A percentile compares a stretch with the other conserved stretches of the same genome.
Evolutionary conservation across 2,797 vertebrate genomes (phyloP).

Genomic region (Hoplostethus mediterraneus): DNA sequence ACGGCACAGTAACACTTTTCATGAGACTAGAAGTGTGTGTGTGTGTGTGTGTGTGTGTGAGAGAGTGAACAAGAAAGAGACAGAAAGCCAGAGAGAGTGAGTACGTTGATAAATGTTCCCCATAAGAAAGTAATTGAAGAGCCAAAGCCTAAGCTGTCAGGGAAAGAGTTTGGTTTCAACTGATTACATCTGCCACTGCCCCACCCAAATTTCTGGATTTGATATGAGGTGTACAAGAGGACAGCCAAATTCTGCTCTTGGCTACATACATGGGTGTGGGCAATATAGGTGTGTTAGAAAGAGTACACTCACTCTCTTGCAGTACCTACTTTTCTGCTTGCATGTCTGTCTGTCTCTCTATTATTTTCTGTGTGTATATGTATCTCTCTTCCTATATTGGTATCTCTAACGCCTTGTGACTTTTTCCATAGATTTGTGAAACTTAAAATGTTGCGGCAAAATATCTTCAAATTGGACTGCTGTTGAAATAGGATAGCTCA

Average conservation of each 20-base stretch:
- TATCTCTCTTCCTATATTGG: neutral
- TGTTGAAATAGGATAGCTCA: neutral
- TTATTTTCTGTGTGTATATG: neutral
- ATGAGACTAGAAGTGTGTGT: neutral
- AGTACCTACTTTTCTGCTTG: neutral
- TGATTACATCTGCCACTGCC: constrained; percentile 36
- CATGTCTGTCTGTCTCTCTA: neutral
- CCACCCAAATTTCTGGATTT: constrained; percentile 50
- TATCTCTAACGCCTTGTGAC: neutral
- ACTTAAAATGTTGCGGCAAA: too few species aligned
- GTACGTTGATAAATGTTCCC: constrained; percentile 30
- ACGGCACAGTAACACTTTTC: neutral
- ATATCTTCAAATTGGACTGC: neutral
- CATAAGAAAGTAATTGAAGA: constrained; percentile 35
- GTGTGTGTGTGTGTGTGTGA: neutral
- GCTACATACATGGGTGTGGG: constrained; percentile 21
- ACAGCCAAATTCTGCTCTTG: constrained; percentile 24
- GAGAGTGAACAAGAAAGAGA: neutral
- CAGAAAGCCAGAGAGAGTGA: neutral
- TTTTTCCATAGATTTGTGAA: too few species aligned
- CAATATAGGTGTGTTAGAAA: constrained; percentile 14
- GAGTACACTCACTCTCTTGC: constrained; percentile 6
- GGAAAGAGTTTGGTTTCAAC: constrained; percentile 58
- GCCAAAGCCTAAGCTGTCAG: constrained; percentile 17
- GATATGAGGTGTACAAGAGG: constrained; percentile 35